A percentile compares a stretch with the other conserved stretches of the same genome.
Evolutionary conservation across 2,113 vertebrate genomes (phyloP).

Genomic region (Otis tarda): DNA sequence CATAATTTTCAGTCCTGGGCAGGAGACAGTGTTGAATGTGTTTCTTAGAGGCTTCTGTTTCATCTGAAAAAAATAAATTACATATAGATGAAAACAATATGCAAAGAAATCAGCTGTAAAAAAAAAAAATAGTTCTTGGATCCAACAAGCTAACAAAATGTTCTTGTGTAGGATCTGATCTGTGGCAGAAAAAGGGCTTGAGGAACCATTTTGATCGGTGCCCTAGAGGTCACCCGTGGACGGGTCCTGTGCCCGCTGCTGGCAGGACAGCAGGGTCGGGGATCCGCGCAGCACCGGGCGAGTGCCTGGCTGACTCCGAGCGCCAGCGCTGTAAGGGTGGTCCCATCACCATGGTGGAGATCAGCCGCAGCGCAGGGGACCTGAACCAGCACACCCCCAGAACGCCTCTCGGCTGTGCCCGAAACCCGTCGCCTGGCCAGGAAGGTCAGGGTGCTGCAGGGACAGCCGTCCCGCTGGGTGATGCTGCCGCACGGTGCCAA

Average conservation of each 20-base stretch:
- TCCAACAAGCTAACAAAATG: background rate
- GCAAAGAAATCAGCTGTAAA: background rate
- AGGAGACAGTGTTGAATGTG: background rate
- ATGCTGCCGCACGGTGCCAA: background rate
- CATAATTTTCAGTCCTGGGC: background rate
- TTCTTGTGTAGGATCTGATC: background rate
- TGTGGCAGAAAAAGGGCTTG: background rate
- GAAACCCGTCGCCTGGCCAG: accelerated
- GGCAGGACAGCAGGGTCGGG: background rate
- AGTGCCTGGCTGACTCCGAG: background rate
- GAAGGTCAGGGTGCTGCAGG: background rate
- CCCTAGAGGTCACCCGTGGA: background rate
- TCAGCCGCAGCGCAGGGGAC: accelerated
- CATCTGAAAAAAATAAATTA: background rate
- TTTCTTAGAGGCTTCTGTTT: background rate
- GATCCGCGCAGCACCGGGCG: accelerated
- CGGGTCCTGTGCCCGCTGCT: background rate
- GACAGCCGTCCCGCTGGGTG: accelerated
- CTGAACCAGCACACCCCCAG: background rate
- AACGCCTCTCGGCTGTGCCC: background rate
- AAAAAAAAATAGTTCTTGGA: background rate
- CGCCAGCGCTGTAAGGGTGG: accelerated
- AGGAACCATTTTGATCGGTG: background rate
- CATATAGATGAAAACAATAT: background rate
- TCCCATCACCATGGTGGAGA: accelerated